Conservation (phyloP, 2,797 vertebrate genomes). For the Eutrigla gurnardus region DNA sequence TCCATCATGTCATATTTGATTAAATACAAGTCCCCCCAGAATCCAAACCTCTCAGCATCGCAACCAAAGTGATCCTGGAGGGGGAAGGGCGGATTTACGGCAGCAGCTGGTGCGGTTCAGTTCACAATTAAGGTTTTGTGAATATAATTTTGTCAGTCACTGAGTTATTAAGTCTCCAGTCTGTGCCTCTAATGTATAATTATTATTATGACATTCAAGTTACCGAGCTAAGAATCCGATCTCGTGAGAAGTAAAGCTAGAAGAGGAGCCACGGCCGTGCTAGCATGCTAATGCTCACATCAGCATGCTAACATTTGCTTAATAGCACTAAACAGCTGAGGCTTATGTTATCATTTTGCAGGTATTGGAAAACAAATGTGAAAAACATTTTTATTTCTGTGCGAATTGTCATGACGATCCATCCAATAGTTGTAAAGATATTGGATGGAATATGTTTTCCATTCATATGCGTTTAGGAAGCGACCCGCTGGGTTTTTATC, state of each 20-base stretch:
- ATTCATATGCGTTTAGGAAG: neutral
- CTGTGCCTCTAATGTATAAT: neutral
- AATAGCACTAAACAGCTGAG: neutral
- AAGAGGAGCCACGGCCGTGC: no score
- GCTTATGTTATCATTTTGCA: neutral
- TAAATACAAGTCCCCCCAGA: conserved; percentile 3
- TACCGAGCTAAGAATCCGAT: neutral
- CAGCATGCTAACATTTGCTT: neutral
- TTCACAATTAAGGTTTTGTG: neutral
- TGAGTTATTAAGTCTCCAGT: conserved; percentile 2
- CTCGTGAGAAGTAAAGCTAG: no score
- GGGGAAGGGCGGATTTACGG: neutral
- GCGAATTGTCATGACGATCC: no score
- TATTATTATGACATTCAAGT: neutral
- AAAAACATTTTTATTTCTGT: no score
- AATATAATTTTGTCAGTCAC: neutral
- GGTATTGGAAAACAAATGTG: neutral
- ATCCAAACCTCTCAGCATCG: neutral
- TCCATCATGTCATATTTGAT: neutral
- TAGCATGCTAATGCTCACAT: neutral
- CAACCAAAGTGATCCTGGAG: neutral
- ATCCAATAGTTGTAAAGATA: no score
- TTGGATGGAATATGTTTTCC: neutral
- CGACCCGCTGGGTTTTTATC: neutral
- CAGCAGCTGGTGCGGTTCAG: neutral